phyloP scores from a whole-genome alignment of 2,113 vertebrate genomes.

The Ictidomys tridecemlineatus region DNA sequence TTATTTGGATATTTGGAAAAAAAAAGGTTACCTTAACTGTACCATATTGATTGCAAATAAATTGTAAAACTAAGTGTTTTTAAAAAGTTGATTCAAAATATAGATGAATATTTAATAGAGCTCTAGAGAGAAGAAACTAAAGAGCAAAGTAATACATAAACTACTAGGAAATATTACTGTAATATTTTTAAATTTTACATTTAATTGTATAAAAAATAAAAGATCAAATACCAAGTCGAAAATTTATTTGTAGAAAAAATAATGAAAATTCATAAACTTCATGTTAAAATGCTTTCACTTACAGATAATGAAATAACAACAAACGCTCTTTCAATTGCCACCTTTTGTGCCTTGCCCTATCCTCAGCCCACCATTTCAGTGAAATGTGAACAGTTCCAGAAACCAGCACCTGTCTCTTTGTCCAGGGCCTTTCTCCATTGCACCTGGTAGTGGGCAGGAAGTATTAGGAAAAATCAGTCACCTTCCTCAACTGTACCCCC shows the following conservation, averaged over 20 bases:
- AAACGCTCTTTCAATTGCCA: neutral
- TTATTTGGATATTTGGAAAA: slow-evolving; percentile 14
- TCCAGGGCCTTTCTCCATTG: neutral
- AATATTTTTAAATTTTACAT: neutral
- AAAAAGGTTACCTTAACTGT: neutral
- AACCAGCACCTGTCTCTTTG: neutral
- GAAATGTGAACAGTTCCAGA: neutral
- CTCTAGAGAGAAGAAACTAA: neutral
- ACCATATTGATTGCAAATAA: neutral
- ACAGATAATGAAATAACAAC: neutral
- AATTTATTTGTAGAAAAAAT: neutral
- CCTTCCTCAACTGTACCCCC: neutral
- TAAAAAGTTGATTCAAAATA: neutral
- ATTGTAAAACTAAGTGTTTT: neutral
- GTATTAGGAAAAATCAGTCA: neutral
- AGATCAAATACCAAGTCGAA: neutral
- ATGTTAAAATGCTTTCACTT: neutral
- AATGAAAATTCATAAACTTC: neutral
- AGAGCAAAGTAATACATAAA: neutral
- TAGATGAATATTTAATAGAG: neutral
- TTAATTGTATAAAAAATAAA: slow-evolving; percentile 2
- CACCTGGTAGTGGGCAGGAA: neutral
- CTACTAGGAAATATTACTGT: neutral
- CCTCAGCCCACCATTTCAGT: neutral
- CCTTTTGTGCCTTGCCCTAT: neutral